Evolutionary conservation across 2,888 invertebrate species (phyloP).

Genomic region (Halocaridina rubra): DNA sequence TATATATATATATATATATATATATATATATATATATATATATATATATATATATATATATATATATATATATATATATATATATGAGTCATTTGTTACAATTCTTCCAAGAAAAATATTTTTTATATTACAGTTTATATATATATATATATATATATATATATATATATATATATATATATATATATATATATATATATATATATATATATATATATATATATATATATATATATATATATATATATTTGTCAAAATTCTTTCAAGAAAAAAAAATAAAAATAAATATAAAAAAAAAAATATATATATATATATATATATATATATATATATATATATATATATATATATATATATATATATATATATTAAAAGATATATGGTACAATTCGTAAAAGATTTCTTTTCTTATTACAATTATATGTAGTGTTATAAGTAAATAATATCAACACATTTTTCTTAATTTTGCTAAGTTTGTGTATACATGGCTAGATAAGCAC

Average conservation of each 20-base stretch:
- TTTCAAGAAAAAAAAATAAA: not conserved
- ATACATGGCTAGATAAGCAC: too few relatives aligned
- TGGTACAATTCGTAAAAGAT: too few relatives aligned
- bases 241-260: too few relatives aligned
- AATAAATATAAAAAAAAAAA: not conserved
- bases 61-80: slow-evolving; percentile 18
- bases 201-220: slow-evolving; percentile 14
- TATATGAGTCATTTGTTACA: too few relatives aligned
- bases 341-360: slow-evolving; percentile 4
- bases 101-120: too few relatives aligned
- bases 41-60: slow-evolving; percentile 19
- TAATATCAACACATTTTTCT: too few relatives aligned
- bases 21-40: slow-evolving; percentile 8
- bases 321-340: slow-evolving; percentile 6
- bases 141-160: not conserved
- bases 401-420: too few relatives aligned
- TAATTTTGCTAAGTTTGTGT: too few relatives aligned
- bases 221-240: slow-evolving; percentile 14
- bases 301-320: not conserved
- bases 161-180: not conserved
- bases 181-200: slow-evolving; percentile 4
- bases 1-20: not conserved
- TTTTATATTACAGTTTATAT: not conserved
- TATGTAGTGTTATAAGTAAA: too few relatives aligned
- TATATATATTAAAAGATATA: slow-evolving; percentile 1